phyloP scores from a whole-genome alignment of 1,140 invertebrate genomes.

The Bombus confusus region DNA sequence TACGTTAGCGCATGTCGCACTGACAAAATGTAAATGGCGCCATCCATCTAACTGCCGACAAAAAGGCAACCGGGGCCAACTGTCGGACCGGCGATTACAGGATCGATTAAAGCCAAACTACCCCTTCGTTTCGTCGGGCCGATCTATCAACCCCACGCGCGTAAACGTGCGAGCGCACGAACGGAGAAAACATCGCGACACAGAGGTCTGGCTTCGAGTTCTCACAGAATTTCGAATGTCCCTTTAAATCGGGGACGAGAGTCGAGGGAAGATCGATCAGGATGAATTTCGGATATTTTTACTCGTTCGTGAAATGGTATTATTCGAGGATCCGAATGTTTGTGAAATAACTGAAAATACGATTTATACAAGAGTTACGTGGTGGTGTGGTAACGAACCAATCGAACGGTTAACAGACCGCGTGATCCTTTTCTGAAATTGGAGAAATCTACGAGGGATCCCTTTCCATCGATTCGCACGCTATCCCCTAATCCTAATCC shows the following conservation, averaged over 20 bases:
- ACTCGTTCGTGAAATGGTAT: not conserved
- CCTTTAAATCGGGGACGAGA: not conserved
- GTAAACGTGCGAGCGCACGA: constrained; percentile 54
- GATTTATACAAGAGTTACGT: constrained; percentile 15
- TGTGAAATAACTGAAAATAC: constrained; percentile 1
- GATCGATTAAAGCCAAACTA: constrained; percentile 83
- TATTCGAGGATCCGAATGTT: not conserved
- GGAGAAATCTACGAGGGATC: constrained; percentile 51
- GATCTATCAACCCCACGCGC: constrained; percentile 80
- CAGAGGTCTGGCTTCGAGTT: constrained; percentile 36
- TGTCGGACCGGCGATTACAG: constrained; percentile 82
- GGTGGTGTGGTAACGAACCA: constrained; percentile 47
- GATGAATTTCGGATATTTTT: not conserved
- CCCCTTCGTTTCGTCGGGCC: constrained; percentile 81
- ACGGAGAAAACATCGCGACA: constrained; percentile 63
- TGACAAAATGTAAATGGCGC: constrained; percentile 83
- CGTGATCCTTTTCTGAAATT: constrained; percentile 57
- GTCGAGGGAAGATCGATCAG: not conserved
- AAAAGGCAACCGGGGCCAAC: constrained; percentile 81
- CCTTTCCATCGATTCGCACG: constrained; percentile 64
- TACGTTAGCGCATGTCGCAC: constrained; percentile 79
- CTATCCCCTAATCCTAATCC: constrained; percentile 65
- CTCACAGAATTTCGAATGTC: constrained; percentile 49
- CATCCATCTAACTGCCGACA: constrained; percentile 82
- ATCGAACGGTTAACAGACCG: constrained; percentile 35